Base-by-base conservation (phyloP, 2,797 vertebrate species). In the Chloroceryle inda region DNA sequence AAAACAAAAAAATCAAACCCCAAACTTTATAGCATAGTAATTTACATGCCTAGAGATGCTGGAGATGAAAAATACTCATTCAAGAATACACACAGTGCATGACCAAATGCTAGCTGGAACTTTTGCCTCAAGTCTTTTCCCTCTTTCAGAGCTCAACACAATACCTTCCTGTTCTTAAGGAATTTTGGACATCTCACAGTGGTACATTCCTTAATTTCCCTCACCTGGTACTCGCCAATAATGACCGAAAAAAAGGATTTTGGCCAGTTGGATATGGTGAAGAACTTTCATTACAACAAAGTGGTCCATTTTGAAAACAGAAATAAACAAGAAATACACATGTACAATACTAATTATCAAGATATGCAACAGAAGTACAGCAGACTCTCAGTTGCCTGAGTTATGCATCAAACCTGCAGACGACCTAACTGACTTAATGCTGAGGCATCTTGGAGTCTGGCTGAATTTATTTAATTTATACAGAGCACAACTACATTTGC, bases 211-310 rank as follows among this genome's bases (percentile, higher is more conserved):
- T 71, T 85, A 35, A 86, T 66, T 81, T 89, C 71, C 11, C 24
- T 73, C 62, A 85, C 13, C 23, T n/a, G 13, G 10, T 56, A 53
- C n/a, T 64, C n/a, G 66, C n/a, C 24, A 86, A 52, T 27, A 31
- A 84, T 29, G 16, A 52, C 15, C 16, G 6, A 29, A 37, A 66
- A 75, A 90, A 26, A 72, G 14, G 33, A 88, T 37, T 78, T 26
- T 77, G 38, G 64, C 27, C 66, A 33, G 44, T 74, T 44, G 77
- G 24, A 52, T 66, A 71, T 0, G 2, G 13, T 52, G 6, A 75
- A 31, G 62, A 87, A 79, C 31, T 52, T 58, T 75, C 42, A 47
- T 56, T 78, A 84, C 31, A 92, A 47, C n/a, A 81, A 77, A 78
- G 31, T 0, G 8, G n/a, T 44, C 33, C 9, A 33, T 62, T 73